Conservation (phyloP, 1,140 invertebrate genomes). For the Triops longicaudatus region DNA sequence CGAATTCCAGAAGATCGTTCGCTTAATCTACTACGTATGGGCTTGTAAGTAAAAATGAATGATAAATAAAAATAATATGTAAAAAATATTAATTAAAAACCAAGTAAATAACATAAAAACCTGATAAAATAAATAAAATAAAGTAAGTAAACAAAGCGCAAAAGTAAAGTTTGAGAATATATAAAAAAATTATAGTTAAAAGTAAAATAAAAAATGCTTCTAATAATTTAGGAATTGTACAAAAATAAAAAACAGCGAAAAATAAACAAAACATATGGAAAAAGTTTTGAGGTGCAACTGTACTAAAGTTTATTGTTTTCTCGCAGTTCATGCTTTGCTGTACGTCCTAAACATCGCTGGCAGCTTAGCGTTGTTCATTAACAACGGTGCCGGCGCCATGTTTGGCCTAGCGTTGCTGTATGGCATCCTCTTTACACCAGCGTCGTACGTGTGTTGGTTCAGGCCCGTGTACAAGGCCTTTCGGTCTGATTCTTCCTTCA, state of each 20-base stretch:
- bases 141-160: too few species aligned
- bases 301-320: too few species aligned
- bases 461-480: slow-evolving; percentile 77
- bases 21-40: slow-evolving; percentile 92
- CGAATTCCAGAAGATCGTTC: slow-evolving; percentile 92
- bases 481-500: slow-evolving; percentile 94
- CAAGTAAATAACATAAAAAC: too few species aligned
- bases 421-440: slow-evolving; percentile 84
- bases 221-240: too few species aligned
- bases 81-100: too few species aligned
- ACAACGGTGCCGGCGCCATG: slow-evolving; percentile 54
- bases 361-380: slow-evolving; percentile 60
- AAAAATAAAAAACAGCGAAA: too few species aligned
- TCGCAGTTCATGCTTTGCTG: slow-evolving; percentile 76
- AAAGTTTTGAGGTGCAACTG: too few species aligned
- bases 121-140: too few species aligned
- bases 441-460: slow-evolving; percentile 97
- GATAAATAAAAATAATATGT: too few species aligned
- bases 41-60: slow-evolving; percentile 74
- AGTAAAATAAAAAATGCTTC: slow-evolving; percentile 16
- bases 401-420: slow-evolving; percentile 87
- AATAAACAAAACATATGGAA: too few species aligned
- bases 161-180: too few species aligned
- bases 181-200: too few species aligned
- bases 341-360: slow-evolving; percentile 79